Percentiles rank a stretch among this genome's conserved stretches.
Evolutionary conservation across 2,888 invertebrate species (phyloP).

Genomic region (Nephrotoma flavescens): DNA sequence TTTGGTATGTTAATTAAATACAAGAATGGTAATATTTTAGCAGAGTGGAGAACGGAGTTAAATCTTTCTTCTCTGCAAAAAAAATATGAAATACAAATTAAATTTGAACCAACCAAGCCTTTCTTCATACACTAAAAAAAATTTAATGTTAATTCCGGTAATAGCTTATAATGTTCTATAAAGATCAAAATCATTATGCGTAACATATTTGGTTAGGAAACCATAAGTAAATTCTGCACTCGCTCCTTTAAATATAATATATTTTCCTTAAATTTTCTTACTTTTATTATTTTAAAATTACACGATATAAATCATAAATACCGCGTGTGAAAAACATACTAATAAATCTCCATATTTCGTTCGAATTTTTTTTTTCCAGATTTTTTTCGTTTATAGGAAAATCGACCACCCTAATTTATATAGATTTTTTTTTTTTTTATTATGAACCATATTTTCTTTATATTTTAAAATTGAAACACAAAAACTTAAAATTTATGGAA

Average conservation of each 20-base stretch:
- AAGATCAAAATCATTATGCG: not conserved
- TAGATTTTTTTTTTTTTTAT: not conserved
- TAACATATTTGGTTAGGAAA: not conserved
- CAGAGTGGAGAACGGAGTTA: not conserved
- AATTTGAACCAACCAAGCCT: not conserved
- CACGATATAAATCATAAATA: slow-evolving; percentile 3
- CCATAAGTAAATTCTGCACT: not conserved
- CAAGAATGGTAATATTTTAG: not conserved
- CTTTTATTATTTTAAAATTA: not conserved
- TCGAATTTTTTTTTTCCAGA: not conserved
- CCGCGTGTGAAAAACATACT: slow-evolving; percentile 6
- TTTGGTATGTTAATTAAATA: not conserved
- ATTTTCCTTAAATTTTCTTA: not conserved
- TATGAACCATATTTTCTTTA: not conserved
- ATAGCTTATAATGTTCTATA: not conserved
- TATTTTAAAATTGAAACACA: not conserved
- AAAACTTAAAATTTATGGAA: not conserved
- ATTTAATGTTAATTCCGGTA: not conserved
- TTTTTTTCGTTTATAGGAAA: not conserved
- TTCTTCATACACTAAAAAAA: not conserved
- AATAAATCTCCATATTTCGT: slow-evolving; percentile 1
- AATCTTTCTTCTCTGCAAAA: not conserved
- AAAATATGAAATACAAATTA: not conserved
- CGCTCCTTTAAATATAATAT: not conserved
- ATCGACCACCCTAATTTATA: not conserved